A percentile compares a stretch with the other conserved stretches of the same genome.
Evolutionary conservation across 1,140 invertebrate genomes (phyloP).

Genomic region (Drosophila erecta): DNA sequence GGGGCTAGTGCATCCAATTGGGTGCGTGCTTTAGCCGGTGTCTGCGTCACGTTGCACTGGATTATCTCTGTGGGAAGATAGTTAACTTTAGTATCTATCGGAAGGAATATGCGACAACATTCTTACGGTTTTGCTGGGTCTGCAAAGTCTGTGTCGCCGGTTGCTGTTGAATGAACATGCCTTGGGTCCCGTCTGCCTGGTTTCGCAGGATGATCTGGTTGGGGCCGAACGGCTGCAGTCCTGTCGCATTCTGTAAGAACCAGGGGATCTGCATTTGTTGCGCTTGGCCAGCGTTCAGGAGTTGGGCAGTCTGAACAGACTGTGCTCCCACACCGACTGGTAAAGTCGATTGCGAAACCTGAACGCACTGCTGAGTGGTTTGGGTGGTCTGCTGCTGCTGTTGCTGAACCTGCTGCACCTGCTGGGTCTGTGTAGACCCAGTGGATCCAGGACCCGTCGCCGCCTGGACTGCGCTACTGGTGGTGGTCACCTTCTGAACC

Average conservation of each 20-base stretch:
- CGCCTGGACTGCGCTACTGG: constrained; percentile 79
- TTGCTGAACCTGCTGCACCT: constrained; percentile 50
- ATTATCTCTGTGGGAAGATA: constrained; percentile 71
- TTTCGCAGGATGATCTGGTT: constrained; percentile 94
- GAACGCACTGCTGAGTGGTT: constrained; percentile 87
- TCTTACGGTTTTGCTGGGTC: constrained; percentile 80
- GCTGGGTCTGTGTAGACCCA: constrained; percentile 45
- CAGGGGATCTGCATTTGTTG: constrained; percentile 88
- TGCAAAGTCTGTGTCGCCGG: constrained; percentile 85
- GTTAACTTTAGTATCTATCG: neutral
- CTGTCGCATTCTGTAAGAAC: constrained; percentile 87
- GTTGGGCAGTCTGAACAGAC: constrained; percentile 87
- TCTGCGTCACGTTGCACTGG: constrained; percentile 82
- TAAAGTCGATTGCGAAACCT: constrained; percentile 88
- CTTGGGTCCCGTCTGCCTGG: constrained; percentile 89
- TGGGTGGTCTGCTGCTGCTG: constrained; percentile 80
- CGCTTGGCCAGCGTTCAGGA: constrained; percentile 87
- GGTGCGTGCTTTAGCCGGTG: constrained; percentile 66
- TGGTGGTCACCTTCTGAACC: constrained; percentile 86
- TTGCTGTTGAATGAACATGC: constrained; percentile 95
- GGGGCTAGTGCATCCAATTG: constrained; percentile 72
- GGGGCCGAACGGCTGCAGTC: constrained; percentile 89
- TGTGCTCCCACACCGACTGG: constrained; percentile 85
- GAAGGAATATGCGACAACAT: constrained; percentile 11
- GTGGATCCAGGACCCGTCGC: constrained; percentile 35